Conservation (phyloP, 1,140 invertebrate genomes). For the Globodera ellingtonae region DNA sequence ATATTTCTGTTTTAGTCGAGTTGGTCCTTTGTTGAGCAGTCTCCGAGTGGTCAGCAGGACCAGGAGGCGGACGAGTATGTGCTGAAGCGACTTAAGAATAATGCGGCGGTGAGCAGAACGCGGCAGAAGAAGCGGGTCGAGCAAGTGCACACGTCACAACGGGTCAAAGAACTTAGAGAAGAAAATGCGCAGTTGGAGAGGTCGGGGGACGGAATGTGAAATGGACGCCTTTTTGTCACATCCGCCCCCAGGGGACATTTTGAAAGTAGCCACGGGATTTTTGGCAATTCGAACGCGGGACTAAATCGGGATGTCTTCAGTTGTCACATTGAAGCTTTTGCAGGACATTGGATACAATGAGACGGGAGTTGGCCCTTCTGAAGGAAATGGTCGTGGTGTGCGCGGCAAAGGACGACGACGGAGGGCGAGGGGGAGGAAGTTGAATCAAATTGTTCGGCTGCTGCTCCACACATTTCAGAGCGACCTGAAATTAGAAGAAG, state of each 20-base stretch:
- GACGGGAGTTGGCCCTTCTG: slow-evolving; percentile 42
- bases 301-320: background rate
- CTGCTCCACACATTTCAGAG: too few relatives aligned
- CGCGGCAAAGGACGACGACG: slow-evolving; percentile 38
- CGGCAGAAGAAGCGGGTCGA: slow-evolving; percentile 49
- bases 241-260: too few relatives aligned
- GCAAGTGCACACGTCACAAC: slow-evolving; percentile 38
- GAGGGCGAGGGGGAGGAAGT: background rate
- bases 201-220: background rate
- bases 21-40: background rate
- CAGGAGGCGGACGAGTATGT: slow-evolving; percentile 36
- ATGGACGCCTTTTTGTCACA: too few relatives aligned
- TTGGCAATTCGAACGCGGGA: background rate
- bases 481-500: too few relatives aligned
- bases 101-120: slow-evolving; percentile 48
- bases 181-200: slow-evolving; percentile 41
- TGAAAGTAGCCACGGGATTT: background rate
- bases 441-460: background rate
- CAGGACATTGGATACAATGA: slow-evolving; percentile 49
- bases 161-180: slow-evolving; percentile 40
- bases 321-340: background rate
- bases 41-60: background rate
- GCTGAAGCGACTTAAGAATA: slow-evolving; percentile 45
- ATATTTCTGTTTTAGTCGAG: background rate
- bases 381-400: slow-evolving; percentile 54